phyloP scores from a whole-genome alignment of 2,113 vertebrate genomes.

The Anguilla rostrata region DNA sequence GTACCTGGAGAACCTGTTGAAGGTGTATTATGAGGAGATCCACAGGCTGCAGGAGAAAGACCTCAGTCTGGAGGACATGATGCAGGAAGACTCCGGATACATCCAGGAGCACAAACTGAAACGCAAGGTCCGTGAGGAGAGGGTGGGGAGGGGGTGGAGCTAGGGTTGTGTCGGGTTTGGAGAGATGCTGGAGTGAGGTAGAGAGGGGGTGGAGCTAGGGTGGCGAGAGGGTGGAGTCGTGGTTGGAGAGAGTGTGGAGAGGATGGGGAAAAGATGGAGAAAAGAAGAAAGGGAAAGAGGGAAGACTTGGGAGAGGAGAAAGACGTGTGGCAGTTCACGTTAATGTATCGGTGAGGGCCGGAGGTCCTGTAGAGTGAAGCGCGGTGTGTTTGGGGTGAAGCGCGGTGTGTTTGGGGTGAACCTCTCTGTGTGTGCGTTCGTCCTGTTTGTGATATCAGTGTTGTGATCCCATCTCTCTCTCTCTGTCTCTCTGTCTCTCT shows the following conservation, averaged over 20 bases:
- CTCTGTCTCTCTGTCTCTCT: too few species aligned
- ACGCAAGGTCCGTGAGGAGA: conserved; percentile 63
- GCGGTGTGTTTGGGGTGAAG: not conserved
- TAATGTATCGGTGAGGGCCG: too few species aligned
- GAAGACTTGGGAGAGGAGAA: not conserved
- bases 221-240: too few species aligned
- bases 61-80: conserved; percentile 76
- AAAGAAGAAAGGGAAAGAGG: not conserved
- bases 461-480: not conserved
- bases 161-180: too few species aligned
- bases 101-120: conserved; percentile 89
- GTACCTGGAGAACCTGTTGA: conserved; percentile 83
- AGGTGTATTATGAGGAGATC: conserved; percentile 81
- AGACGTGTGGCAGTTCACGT: not conserved
- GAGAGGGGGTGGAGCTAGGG: too few species aligned
- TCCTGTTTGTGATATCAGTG: not conserved
- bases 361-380: not conserved
- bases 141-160: too few species aligned
- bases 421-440: not conserved
- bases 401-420: not conserved
- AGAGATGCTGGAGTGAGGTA: too few species aligned
- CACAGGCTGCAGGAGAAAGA: conserved; percentile 79
- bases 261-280: not conserved
- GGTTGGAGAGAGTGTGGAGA: not conserved
- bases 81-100: conserved; percentile 77